phyloP scores from a whole-genome alignment of 2,113 vertebrate genomes.

The Mobula birostris region DNA sequence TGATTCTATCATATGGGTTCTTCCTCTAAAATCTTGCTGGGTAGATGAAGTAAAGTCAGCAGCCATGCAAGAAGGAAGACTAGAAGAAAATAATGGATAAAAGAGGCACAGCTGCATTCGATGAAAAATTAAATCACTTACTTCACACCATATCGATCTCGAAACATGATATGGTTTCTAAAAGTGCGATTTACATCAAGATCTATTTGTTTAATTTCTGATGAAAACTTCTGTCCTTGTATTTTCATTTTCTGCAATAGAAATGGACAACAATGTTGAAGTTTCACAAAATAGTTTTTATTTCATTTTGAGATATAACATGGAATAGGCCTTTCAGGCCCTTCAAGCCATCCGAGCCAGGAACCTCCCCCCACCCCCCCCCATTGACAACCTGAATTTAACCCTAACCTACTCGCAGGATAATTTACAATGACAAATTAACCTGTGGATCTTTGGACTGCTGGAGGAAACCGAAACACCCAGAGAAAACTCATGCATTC shows the following conservation, averaged over 20 bases:
- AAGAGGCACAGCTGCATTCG: neutral
- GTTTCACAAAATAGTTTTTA: neutral
- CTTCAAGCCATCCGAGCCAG: no score
- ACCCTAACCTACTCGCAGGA: no score
- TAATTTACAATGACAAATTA: no score
- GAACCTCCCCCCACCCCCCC: no score
- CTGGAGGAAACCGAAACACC: no score
- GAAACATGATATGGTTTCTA: constrained; percentile 90
- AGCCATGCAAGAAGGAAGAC: neutral
- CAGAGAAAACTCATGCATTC: no score
- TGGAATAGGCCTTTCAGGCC: no score
- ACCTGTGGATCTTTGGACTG: no score
- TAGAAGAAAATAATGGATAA: neutral
- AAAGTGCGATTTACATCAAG: constrained; percentile 86
- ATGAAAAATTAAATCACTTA: constrained; percentile 51
- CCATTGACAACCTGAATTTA: no score
- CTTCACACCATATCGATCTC: constrained; percentile 84
- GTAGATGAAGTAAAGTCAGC: neutral
- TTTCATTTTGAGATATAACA: no score
- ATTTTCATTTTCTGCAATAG: constrained; percentile 74
- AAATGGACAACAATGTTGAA: constrained; percentile 37
- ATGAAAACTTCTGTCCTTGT: constrained; percentile 70
- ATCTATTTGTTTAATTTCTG: constrained; percentile 87
- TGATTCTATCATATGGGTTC: neutral
- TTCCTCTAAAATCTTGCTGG: neutral